phyloP scores from a whole-genome alignment of 2,797 vertebrate species.

The Parambassis ranga region DNA sequence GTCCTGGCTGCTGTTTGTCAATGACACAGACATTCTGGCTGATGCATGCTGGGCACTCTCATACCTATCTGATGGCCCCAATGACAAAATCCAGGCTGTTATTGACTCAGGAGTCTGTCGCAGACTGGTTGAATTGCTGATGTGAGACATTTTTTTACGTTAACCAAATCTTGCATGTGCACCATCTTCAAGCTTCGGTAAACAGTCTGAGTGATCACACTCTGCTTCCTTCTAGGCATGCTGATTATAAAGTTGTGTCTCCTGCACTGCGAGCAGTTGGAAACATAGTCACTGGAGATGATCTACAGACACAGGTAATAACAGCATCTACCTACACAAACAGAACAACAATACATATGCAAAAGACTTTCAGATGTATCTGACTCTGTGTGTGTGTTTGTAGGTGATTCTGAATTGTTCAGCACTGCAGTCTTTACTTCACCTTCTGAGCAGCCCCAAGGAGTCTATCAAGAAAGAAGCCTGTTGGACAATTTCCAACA shows the following conservation, averaged over 20 bases:
- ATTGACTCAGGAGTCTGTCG: conserved; percentile 97
- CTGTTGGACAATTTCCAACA: conserved; percentile 97
- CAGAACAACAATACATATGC: not conserved
- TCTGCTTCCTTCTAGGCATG: conserved; percentile 80
- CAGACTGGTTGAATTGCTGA: conserved; percentile 92
- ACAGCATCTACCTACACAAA: not conserved
- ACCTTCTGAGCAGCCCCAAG: conserved; percentile 93
- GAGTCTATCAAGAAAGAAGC: conserved; percentile 97
- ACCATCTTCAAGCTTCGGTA: not conserved
- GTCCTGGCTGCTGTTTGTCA: conserved; percentile 96
- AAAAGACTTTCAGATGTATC: not conserved
- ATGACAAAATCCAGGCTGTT: conserved; percentile 98
- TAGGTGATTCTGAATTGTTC: conserved; percentile 97
- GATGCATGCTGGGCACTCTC: conserved; percentile 98
- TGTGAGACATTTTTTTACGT: too few relatives aligned
- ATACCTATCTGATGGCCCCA: conserved; percentile 95
- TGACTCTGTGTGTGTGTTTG: not conserved
- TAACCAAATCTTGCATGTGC: not conserved
- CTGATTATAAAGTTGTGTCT: conserved; percentile 96
- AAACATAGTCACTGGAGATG: conserved; percentile 97
- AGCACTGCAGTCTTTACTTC: conserved; percentile 92
- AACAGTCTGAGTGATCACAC: not conserved
- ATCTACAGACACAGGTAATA: conserved; percentile 93
- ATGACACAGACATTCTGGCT: conserved; percentile 94
- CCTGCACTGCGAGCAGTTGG: conserved; percentile 94